These are phyloP conservation scores for Druon quercuslanigerum DNA, from an alignment of 1,140 invertebrate genomes.

Conservation along the genomic window DNA sequence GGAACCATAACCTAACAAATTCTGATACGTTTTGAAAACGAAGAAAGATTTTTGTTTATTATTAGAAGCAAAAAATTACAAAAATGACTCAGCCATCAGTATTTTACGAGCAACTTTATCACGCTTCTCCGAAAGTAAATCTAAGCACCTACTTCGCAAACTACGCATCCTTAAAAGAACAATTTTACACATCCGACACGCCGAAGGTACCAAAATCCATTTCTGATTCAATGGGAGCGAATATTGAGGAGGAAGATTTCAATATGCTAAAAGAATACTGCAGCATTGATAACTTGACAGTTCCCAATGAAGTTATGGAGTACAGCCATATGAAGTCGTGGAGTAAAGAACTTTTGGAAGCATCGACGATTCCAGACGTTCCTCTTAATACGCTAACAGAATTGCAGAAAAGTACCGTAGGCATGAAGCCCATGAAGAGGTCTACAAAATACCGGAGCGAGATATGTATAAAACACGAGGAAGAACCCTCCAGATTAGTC, in stretches of 20 bases:
- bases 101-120: constrained; percentile 2
- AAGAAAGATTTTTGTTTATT: no score
- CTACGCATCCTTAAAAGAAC: constrained; percentile 34
- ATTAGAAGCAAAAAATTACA: no score
- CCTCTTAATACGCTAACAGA: constrained; percentile 47
- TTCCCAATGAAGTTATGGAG: constrained; percentile 47
- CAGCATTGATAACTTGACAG: constrained; percentile 55
- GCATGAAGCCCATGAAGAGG: constrained; percentile 14
- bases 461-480: constrained; percentile 29
- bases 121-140: constrained; percentile 43
- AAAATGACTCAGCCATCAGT: not conserved
- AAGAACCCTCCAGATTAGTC: not conserved
- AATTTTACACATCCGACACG: not conserved
- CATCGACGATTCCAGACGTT: constrained; percentile 38
- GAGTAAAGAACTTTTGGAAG: constrained; percentile 37
- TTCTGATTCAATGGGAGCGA: constrained; percentile 34
- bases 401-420: constrained; percentile 25
- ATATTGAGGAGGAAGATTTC: constrained; percentile 49
- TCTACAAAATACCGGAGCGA: constrained; percentile 45
- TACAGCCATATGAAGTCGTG: constrained; percentile 27
- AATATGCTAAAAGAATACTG: constrained; percentile 53
- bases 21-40: no score
- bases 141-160: constrained; percentile 50
- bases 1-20: no score
- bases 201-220: constrained; percentile 11